These are phyloP conservation scores for Pocillopora grandis DNA, from an alignment of 92 coral and sea anemone species.

Conservation along the genomic window DNA sequence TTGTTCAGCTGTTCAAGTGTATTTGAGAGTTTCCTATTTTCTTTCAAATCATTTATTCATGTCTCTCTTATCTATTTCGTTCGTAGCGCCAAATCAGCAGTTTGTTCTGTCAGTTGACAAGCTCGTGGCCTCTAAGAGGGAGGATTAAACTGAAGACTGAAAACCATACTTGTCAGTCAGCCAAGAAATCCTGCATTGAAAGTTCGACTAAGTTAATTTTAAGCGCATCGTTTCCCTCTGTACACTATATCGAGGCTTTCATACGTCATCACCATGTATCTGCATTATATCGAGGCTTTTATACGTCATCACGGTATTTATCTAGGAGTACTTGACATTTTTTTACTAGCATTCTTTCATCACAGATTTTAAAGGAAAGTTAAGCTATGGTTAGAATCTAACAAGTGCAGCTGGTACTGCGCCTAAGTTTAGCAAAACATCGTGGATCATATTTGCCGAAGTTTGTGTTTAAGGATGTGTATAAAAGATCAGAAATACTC, in stretches of 20 bases:
- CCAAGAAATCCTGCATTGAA: neutral
- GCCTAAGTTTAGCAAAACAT: neutral
- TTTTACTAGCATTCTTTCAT: neutral
- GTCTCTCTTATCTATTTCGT: constrained; percentile 48
- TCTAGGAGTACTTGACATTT: no score
- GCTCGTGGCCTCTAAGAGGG: constrained; percentile 31
- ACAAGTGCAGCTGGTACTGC: constrained; percentile 6
- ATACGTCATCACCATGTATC: neutral
- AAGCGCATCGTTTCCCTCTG: neutral
- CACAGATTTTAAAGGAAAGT: neutral
- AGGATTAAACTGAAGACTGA: constrained; percentile 21
- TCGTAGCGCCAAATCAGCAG: constrained; percentile 82
- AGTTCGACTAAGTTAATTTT: neutral
- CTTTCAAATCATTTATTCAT: constrained; percentile 29
- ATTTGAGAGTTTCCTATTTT: neutral
- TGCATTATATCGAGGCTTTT: neutral
- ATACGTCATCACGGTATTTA: neutral
- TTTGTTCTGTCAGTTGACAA: constrained; percentile 79
- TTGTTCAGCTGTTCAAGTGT: neutral
- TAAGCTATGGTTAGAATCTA: neutral
- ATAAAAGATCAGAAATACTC: no score
- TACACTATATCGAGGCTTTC: neutral
- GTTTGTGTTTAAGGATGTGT: no score
- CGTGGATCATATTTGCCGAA: neutral
- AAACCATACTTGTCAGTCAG: constrained; percentile 3